phyloP scores from a whole-genome alignment of 1,140 invertebrate species.

The Sipha flava region DNA sequence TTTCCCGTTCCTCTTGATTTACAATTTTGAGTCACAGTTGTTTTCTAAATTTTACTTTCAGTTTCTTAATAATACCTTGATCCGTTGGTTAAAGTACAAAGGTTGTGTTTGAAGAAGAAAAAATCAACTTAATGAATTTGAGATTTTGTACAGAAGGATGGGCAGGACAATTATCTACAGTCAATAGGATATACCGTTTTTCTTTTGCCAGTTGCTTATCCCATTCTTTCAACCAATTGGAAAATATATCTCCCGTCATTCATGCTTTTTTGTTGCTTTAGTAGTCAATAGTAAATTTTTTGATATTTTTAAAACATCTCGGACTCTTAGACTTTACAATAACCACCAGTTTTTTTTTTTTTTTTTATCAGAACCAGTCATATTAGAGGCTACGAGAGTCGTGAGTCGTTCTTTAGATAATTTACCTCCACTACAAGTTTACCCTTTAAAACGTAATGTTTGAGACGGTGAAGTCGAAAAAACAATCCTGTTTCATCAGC shows the following conservation, averaged over 20 bases:
- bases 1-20: background rate
- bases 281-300: background rate
- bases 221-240: background rate
- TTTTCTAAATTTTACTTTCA: conserved; percentile 26
- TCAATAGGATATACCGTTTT: background rate
- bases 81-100: conserved; percentile 44
- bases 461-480: background rate
- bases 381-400: background rate
- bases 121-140: conserved; percentile 36
- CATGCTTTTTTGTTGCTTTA: conserved; percentile 4
- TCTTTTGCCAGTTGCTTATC: background rate
- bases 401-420: background rate
- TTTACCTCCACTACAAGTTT: background rate
- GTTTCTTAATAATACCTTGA: conserved; percentile 40
- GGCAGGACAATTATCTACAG: background rate
- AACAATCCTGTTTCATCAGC: background rate
- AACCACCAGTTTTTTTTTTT: background rate
- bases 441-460: conserved; percentile 1
- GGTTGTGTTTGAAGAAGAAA: conserved; percentile 44
- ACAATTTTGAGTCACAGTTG: background rate
- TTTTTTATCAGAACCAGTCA: background rate
- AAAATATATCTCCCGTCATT: background rate
- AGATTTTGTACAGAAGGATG: background rate
- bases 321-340: background rate
- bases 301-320: background rate